phyloP scores from a whole-genome alignment of 2,888 invertebrate genomes.

The Tenthredo scrophulariae region DNA sequence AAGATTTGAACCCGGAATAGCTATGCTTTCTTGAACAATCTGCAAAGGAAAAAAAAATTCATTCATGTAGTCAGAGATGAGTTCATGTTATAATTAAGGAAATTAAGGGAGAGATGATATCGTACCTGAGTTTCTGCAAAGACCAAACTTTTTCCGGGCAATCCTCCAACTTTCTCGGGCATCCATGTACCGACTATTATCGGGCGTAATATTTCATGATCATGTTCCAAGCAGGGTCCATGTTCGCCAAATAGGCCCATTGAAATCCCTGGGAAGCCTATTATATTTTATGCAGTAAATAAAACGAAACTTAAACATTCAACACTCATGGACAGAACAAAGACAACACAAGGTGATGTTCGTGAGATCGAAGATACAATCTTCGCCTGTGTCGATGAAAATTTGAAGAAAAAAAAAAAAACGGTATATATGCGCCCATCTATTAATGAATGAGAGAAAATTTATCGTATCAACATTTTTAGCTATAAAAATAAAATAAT shows the following conservation, averaged over 20 bases:
- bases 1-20: conserved; percentile 95
- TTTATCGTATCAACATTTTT: not conserved
- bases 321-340: conserved; percentile 72
- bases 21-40: conserved; percentile 98
- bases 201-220: conserved; percentile 91
- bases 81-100: not conserved
- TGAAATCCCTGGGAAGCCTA: conserved; percentile 81
- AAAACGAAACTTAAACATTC: conserved; percentile 64
- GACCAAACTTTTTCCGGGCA: conserved; percentile 89
- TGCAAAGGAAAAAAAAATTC: conserved; percentile 73
- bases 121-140: conserved; percentile 94
- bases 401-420: not conserved
- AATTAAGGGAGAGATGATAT: not conserved
- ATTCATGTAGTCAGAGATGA: not conserved
- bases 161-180: conserved; percentile 92
- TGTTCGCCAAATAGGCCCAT: conserved; percentile 79
- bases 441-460: not conserved
- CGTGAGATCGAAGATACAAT: not conserved
- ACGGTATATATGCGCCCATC: not conserved
- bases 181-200: conserved; percentile 95
- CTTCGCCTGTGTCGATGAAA: not conserved
- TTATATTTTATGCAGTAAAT: conserved; percentile 67
- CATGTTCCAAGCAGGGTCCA: conserved; percentile 90
- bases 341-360: conserved; percentile 64
- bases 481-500: conserved; percentile 53